These are phyloP conservation scores for Epistrophe grossulariae DNA, from an alignment of 2,888 invertebrate species.

Conservation along the genomic window DNA sequence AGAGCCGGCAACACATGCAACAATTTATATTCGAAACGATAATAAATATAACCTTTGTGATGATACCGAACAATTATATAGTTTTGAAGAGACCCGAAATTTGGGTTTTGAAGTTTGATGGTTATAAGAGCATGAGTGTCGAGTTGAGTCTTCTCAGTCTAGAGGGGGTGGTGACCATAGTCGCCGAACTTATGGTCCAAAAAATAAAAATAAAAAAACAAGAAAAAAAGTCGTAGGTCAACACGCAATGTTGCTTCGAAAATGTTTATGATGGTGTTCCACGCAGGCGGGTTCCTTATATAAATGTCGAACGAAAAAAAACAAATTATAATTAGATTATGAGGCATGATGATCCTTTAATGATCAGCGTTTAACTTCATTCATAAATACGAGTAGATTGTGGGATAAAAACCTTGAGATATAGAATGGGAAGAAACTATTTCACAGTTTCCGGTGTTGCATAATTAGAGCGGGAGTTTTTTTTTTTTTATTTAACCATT, in stretches of 20 bases:
- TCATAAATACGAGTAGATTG: slow-evolving; percentile 72
- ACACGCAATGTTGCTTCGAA: slow-evolving; percentile 64
- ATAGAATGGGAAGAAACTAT: slow-evolving; percentile 59
- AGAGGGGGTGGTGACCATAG: slow-evolving; percentile 72
- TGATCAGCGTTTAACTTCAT: slow-evolving; percentile 82
- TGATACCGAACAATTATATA: slow-evolving; percentile 75
- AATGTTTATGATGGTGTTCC: slow-evolving; percentile 28
- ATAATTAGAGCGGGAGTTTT: slow-evolving; percentile 65
- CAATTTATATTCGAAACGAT: slow-evolving; percentile 48
- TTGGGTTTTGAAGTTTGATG: slow-evolving; percentile 30
- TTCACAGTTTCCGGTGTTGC: slow-evolving; percentile 70
- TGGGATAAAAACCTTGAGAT: slow-evolving; percentile 72
- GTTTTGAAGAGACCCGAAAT: slow-evolving; percentile 35
- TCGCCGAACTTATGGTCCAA: slow-evolving; percentile 71
- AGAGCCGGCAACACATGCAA: slow-evolving; percentile 62
- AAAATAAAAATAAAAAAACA: neutral
- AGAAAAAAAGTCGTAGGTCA: slow-evolving; percentile 59
- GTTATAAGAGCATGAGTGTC: neutral
- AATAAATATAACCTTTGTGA: slow-evolving; percentile 62
- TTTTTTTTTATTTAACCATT: slow-evolving; percentile 1
- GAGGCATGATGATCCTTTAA: slow-evolving; percentile 83
- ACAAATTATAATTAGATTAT: slow-evolving; percentile 84
- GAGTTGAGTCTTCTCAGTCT: slow-evolving; percentile 31
- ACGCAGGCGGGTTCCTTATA: slow-evolving; percentile 61
- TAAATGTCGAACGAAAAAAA: slow-evolving; percentile 76